Base-by-base conservation (phyloP, 2,113 vertebrate genomes). In the Datnioides undecimradiatus region DNA sequence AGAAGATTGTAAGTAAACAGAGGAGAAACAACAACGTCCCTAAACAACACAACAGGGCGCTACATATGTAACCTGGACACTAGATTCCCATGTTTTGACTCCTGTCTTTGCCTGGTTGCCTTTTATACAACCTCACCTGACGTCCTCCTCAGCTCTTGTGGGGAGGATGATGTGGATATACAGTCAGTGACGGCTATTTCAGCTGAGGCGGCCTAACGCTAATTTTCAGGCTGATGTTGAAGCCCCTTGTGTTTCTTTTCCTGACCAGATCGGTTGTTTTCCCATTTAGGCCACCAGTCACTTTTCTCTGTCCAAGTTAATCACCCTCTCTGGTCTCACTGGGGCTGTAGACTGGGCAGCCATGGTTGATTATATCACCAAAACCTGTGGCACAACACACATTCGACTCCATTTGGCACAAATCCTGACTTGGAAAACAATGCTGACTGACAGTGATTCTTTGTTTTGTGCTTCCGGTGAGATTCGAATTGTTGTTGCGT, bases 1-100 rank as follows among this genome's bases (percentile, higher is more conserved):
- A 96, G 91, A 98, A 98, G 90, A 95, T 98, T 94, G 97, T 98
- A 79, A 69, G 96, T 93, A 12, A n/a, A 16, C 17, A 21, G n/a
- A n/a, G n/a, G n/a, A n/a, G n/a, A n/a, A n/a, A n/a, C n/a, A n/a
- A n/a, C n/a, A n/a, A n/a, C n/a, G n/a, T n/a, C n/a, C n/a, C n/a
- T n/a, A n/a, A n/a, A n/a, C n/a, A n/a, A n/a, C n/a, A n/a, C n/a
- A n/a, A n/a, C n/a, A n/a, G n/a, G n/a, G n/a, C n/a, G n/a, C n/a
- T n/a, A n/a, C n/a, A n/a, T n/a, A n/a, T n/a, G n/a, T n/a, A n/a
- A n/a, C n/a, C n/a, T n/a, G n/a, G n/a, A n/a, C n/a, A n/a, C n/a
- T n/a, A n/a, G n/a, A n/a, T n/a, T n/a, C n/a, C n/a, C n/a, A n/a
- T n/a, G n/a, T n/a, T n/a, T n/a, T n/a, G n/a, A n/a, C n/a, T n/a